Evolutionary conservation across 2,797 vertebrate genomes (phyloP).

Genomic region (Anguilla marmorata): DNA sequence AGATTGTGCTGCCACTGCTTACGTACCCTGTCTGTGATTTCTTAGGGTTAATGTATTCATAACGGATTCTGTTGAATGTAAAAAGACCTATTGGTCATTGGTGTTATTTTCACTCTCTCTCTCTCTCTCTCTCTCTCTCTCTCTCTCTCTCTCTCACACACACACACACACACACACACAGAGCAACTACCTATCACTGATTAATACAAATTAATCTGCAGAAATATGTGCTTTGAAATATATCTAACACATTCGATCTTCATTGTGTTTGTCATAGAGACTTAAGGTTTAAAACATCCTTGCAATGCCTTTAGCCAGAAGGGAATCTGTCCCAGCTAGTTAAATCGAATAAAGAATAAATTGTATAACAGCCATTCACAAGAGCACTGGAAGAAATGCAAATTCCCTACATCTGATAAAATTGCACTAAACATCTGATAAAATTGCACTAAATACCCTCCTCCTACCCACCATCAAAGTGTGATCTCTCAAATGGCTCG

Average conservation of each 20-base stretch:
- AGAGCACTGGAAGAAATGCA: not conserved
- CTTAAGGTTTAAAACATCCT: not conserved
- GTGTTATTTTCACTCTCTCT: constrained; percentile 1
- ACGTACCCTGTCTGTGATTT: not conserved
- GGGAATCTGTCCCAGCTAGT: not conserved
- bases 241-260: not conserved
- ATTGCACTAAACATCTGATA: not conserved
- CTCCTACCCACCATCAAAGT: no score
- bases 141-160: no score
- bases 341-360: not conserved
- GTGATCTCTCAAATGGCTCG: not conserved
- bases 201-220: no score
- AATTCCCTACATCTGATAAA: not conserved
- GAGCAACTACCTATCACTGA: no score
- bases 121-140: not conserved
- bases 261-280: no score
- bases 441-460: not conserved
- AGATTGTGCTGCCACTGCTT: not conserved
- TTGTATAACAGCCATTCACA: not conserved
- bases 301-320: not conserved
- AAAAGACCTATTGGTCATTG: not conserved
- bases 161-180: no score
- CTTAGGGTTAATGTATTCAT: not conserved
- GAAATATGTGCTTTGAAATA: not conserved
- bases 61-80: constrained; percentile 10